Percentiles rank a stretch among this genome's conserved stretches.
Evolutionary conservation across 2,797 vertebrate genomes (phyloP).

Genomic region (Mormyrus hasselquistii): DNA sequence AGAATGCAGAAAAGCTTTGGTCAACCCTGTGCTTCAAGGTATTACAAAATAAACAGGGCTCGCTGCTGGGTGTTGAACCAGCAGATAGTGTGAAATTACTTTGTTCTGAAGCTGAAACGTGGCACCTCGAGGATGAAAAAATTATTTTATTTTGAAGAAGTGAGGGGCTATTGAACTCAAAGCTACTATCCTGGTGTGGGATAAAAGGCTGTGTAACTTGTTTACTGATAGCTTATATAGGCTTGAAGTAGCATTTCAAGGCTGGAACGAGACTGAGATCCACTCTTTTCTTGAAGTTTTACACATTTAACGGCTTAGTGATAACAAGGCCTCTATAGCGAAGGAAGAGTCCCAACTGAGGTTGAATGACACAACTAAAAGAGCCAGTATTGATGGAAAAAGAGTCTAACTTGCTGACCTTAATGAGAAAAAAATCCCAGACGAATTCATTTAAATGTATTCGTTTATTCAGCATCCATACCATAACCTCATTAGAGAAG

Average conservation of each 20-base stretch:
- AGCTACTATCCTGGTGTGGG: neutral
- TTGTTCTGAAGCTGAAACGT: neutral
- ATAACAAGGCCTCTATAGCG: neutral
- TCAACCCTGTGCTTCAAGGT: neutral
- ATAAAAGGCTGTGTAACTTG: neutral
- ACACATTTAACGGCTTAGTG: neutral
- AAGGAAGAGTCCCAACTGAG: neutral
- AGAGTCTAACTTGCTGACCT: neutral
- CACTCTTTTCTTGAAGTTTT: neutral
- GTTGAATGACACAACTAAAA: neutral
- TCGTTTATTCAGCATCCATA: neutral
- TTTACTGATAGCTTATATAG: neutral
- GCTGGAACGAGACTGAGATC: neutral
- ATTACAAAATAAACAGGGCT: neutral
- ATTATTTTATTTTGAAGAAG: neutral
- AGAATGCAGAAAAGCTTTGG: too few species aligned
- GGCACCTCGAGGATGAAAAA: neutral
- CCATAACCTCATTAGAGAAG: neutral
- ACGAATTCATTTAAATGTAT: neutral
- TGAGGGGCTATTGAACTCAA: neutral
- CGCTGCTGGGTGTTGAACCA: neutral
- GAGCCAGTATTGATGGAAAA: neutral
- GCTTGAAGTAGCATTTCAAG: neutral
- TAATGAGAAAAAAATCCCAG: neutral
- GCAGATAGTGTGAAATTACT: neutral